Evolutionary conservation across 2,888 invertebrate species (phyloP), one percentile per base, ranked within the genome.

Genomic region (Ennomos quercinarius): DNA sequence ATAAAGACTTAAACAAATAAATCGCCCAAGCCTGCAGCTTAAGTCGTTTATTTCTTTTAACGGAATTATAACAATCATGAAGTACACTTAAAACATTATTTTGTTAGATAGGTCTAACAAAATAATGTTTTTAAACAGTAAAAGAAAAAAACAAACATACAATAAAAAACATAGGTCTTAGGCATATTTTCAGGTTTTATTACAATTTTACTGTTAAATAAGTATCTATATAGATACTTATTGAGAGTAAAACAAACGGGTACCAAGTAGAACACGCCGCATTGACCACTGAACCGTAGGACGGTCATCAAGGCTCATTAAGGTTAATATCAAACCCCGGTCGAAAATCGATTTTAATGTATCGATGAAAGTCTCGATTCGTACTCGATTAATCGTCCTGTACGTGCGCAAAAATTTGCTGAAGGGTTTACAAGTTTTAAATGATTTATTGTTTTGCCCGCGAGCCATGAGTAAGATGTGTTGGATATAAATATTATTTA

Each of bases 231-330:
- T 50, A 61, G 11, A 9, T 8, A 57, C 43, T 51, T 40, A 11
- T 11, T 40, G 6, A 27, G 27, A 40, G 11, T n/a, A 17, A 43
- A 3, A 43, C 8, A 10, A 49, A 6, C 12, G 9, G 50, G 61
- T 8, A n/a, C 59, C 45, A 64, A 59, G 44, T 44, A 59, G 10
- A 50, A 59, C 46, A 35, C 48, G 50, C 63, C 57, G 44, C 9
- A 47, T 49, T 54, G 55, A 42, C 53, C 61, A 44, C 41, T 54
- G 60, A 53, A 45, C 73, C 73, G 77, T 77, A 76, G 79, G 76
- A 73, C 82, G 81, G 82, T 84, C 83, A 89, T 89, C 84, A 89
- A 76, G 81, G 60, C 84, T 87, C 89, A 91, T 91, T 90, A 89
- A 86, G 83, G 86, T 88, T 89, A 89, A 89, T 87, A 86, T 85